Percentiles rank a stretch among this genome's conserved stretches.
Conservation (phyloP, 2,797 vertebrate species). For the Geotria australis region DNA sequence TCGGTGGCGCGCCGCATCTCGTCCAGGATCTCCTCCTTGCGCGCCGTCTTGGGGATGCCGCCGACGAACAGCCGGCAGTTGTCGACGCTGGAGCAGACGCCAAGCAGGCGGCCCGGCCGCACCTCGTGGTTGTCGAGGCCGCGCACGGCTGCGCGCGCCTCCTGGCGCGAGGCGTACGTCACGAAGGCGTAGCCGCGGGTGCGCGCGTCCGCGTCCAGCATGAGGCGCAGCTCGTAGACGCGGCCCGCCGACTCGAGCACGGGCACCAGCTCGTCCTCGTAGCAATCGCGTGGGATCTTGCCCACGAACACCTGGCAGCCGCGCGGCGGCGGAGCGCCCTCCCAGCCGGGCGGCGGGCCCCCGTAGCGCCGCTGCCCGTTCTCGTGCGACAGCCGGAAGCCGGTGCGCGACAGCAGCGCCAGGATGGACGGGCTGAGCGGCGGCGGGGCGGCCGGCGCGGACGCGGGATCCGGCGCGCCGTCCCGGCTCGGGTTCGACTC, state of each 20-base stretch:
- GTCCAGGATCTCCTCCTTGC: conserved; percentile 57
- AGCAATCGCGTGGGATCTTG: conserved; percentile 81
- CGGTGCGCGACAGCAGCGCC: not conserved
- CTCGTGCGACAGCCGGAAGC: not conserved
- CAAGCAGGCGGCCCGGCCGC: conserved; percentile 52
- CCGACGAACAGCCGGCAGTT: conserved; percentile 83
- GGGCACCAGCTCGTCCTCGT: conserved; percentile 63
- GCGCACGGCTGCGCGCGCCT: conserved; percentile 45
- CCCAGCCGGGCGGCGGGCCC: conserved; percentile 29
- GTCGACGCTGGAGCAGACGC: conserved; percentile 65
- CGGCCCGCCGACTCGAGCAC: conserved; percentile 46
- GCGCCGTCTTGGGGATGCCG: conserved; percentile 68
- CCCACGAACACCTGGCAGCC: conserved; percentile 90
- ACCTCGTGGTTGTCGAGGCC: conserved; percentile 60
- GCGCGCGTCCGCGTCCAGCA: conserved; percentile 92
- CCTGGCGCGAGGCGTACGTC: conserved; percentile 59
- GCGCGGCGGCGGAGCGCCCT: conserved; percentile 48
- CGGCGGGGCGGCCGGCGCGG: too few relatives aligned
- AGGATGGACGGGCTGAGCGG: too few relatives aligned
- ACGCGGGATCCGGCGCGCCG: too few relatives aligned
- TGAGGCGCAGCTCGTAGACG: conserved; percentile 76
- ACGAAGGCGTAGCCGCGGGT: conserved; percentile 93
- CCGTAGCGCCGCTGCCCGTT: not conserved
- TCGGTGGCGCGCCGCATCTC: conserved; percentile 74
- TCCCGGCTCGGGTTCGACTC: too few relatives aligned